Conservation (phyloP, 2,888 invertebrate genomes). For the Agrilus biguttatus region DNA sequence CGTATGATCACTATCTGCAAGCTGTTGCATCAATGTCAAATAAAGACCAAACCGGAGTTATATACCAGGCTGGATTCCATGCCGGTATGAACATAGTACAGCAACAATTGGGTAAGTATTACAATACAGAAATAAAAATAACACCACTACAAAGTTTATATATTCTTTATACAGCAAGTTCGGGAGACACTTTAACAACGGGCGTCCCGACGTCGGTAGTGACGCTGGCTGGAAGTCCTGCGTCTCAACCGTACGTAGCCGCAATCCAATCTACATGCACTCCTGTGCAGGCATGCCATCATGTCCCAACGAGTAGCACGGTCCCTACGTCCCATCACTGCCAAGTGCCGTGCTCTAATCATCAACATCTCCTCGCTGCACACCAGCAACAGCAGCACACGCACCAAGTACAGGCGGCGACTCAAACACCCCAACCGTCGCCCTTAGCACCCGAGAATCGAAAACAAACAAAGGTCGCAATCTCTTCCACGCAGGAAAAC, state of each 20-base stretch:
- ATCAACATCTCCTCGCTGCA: slow-evolving; percentile 15
- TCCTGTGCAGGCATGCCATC: slow-evolving; percentile 18
- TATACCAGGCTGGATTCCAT: slow-evolving; percentile 31
- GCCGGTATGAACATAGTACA: slow-evolving; percentile 29
- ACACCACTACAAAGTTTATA: background rate
- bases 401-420: slow-evolving; percentile 47
- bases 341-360: slow-evolving; percentile 22
- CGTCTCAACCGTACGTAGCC: slow-evolving; percentile 16
- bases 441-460: slow-evolving; percentile 20
- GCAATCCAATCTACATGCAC: slow-evolving; percentile 16
- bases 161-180: slow-evolving; percentile 17
- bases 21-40: slow-evolving; percentile 23
- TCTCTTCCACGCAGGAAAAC: slow-evolving; percentile 14
- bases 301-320: slow-evolving; percentile 12
- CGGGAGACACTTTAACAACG: slow-evolving; percentile 21
- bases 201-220: slow-evolving; percentile 21
- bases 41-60: slow-evolving; percentile 22
- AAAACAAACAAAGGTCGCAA: slow-evolving; percentile 19
- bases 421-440: slow-evolving; percentile 40
- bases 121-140: background rate
- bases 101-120: slow-evolving; percentile 23
- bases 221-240: slow-evolving; percentile 13
- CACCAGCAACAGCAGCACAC: slow-evolving; percentile 17
- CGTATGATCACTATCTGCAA: slow-evolving; percentile 33
- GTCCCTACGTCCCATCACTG: slow-evolving; percentile 18